A percentile compares a stretch with the other conserved stretches of the same genome.
These are phyloP conservation scores for Criorhina ranunculi DNA, from an alignment of 2,888 invertebrate genomes.

Conservation along the genomic window DNA sequence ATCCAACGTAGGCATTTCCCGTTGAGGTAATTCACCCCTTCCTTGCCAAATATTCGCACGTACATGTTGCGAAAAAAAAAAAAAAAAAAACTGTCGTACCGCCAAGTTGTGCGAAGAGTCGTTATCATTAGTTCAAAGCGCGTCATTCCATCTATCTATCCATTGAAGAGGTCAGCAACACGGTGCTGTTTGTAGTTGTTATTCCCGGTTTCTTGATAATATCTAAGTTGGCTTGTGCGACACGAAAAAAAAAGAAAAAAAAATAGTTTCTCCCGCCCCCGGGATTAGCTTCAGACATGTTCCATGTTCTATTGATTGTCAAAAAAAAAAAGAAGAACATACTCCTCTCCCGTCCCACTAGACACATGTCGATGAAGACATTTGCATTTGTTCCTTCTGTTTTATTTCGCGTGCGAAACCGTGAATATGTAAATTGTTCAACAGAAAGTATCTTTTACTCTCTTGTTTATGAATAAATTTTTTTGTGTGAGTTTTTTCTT, in stretches of 20 bases:
- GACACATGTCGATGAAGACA: conserved; percentile 8
- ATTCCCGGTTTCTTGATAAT: conserved; percentile 4
- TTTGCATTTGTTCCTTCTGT: conserved; percentile 16
- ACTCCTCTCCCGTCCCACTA: not conserved
- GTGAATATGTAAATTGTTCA: conserved; percentile 32
- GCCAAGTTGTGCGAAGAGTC: conserved; percentile 24
- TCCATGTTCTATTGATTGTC: conserved; percentile 23
- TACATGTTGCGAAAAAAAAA: not conserved
- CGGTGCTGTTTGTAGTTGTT: not conserved
- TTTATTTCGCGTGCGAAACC: conserved; percentile 26
- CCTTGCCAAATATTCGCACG: conserved; percentile 6
- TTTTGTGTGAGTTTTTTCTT: conserved; percentile 37
- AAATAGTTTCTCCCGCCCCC: conserved; percentile 2
- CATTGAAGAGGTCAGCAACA: conserved; percentile 64
- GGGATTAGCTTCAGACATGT: not conserved
- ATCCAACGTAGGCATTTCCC: conserved; percentile 2
- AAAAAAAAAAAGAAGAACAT: conserved; percentile 27
- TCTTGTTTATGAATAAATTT: conserved; percentile 33
- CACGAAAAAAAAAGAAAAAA: no score
- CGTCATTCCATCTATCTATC: conserved; percentile 31
- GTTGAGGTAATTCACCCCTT: conserved; percentile 2
- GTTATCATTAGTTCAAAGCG: conserved; percentile 33
- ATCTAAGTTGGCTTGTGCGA: conserved; percentile 13
- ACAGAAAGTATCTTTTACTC: conserved; percentile 16
- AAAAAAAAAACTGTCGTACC: conserved; percentile 3